Evolutionary conservation across 2,888 invertebrate species (phyloP).

Genomic region (Agrotis ipsilon): DNA sequence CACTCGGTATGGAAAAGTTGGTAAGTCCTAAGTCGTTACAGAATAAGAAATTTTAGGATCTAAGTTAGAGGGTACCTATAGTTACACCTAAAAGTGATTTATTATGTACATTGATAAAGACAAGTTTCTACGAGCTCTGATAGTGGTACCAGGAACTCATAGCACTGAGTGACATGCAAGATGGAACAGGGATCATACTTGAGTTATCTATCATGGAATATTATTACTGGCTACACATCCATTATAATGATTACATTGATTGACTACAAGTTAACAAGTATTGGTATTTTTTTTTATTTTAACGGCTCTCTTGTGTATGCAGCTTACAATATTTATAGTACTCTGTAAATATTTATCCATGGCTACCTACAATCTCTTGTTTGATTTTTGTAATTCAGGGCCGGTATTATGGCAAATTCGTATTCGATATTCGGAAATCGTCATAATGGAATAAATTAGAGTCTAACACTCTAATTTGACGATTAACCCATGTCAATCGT

Average conservation of each 20-base stretch:
- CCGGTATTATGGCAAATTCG: not conserved
- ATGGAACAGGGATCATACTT: constrained; percentile 32
- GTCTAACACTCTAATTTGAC: not conserved
- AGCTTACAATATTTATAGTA: not conserved
- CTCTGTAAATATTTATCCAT: not conserved
- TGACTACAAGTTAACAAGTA: constrained; percentile 53
- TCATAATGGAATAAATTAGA: too few species aligned
- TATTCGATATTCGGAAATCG: too few species aligned
- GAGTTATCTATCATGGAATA: constrained; percentile 38
- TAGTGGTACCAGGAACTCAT: constrained; percentile 4
- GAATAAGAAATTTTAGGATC: constrained; percentile 60
- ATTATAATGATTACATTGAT: constrained; percentile 49
- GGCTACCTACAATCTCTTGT: not conserved
- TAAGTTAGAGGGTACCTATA: constrained; percentile 60
- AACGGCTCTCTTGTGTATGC: not conserved
- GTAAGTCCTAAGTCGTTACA: constrained; percentile 38
- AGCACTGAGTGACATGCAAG: constrained; percentile 32
- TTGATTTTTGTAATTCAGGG: not conserved
- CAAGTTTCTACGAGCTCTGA: constrained; percentile 30
- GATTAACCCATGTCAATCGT: too few species aligned
- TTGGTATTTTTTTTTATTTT: constrained; percentile 33
- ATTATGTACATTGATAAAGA: constrained; percentile 44
- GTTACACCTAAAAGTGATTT: constrained; percentile 48
- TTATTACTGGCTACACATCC: constrained; percentile 50
- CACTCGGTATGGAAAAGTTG: constrained; percentile 61